A percentile compares a stretch with the other conserved stretches of the same genome.
Evolutionary conservation across 1,140 invertebrate genomes (phyloP).

Genomic region (Cardiocondyla obscurior): DNA sequence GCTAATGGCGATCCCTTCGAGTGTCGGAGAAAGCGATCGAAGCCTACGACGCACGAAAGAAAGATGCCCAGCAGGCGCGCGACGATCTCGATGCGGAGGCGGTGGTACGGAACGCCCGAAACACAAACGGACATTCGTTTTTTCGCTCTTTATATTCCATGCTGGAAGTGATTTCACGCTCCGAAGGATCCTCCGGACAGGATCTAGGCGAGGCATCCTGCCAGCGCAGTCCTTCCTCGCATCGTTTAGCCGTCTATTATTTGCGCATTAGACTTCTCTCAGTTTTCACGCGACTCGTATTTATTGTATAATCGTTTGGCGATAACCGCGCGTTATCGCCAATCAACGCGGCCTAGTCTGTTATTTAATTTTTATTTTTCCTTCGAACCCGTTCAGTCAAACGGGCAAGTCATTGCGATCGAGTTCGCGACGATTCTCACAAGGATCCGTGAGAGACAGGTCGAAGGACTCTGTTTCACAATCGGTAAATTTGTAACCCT

Average conservation of each 20-base stretch:
- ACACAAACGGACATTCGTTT: conserved; percentile 71
- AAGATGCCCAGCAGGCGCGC: conserved; percentile 61
- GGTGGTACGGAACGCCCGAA: conserved; percentile 71
- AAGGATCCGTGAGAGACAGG: conserved; percentile 60
- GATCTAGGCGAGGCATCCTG: conserved; percentile 83
- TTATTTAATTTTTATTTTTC: background rate
- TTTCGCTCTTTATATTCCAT: conserved; percentile 74
- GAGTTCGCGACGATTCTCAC: conserved; percentile 66
- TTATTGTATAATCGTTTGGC: background rate
- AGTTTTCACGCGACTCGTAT: background rate
- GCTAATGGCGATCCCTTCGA: conserved; percentile 24
- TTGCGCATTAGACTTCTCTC: conserved; percentile 9
- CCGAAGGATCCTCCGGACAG: conserved; percentile 78
- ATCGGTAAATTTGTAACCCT: conserved; percentile 52
- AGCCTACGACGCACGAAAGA: conserved; percentile 40
- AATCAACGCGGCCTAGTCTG: background rate
- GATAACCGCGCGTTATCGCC: background rate
- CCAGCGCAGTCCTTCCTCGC: conserved; percentile 42
- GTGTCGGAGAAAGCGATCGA: conserved; percentile 28
- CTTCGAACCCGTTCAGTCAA: too few relatives aligned
- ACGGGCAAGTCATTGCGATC: conserved; percentile 58
- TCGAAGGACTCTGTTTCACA: conserved; percentile 46
- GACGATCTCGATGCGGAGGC: conserved; percentile 61
- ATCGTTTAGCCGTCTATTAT: conserved; percentile 28
- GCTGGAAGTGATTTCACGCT: conserved; percentile 82